A percentile compares a stretch with the other conserved stretches of the same genome.
These are phyloP conservation scores for Cyanistes caeruleus DNA, from an alignment of 2,113 vertebrate species.

Conservation along the genomic window DNA sequence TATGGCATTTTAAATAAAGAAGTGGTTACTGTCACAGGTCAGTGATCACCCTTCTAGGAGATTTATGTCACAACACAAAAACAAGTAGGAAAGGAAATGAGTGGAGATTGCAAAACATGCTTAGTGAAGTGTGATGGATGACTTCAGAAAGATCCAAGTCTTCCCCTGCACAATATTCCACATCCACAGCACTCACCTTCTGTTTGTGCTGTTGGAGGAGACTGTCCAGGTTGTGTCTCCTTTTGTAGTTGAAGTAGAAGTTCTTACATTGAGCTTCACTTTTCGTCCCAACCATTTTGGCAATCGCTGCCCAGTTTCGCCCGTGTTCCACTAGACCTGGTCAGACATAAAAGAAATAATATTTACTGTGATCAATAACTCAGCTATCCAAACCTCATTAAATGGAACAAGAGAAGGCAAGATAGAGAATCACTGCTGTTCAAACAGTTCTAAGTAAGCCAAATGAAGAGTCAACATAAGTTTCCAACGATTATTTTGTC, in stretches of 20 bases:
- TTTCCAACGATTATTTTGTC: neutral
- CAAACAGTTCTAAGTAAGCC: neutral
- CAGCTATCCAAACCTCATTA: neutral
- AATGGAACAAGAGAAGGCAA: neutral
- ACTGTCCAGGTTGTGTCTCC: conserved; percentile 95
- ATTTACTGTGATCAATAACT: neutral
- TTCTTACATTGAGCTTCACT: conserved; percentile 99
- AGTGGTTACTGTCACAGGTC: neutral
- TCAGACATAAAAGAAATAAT: neutral
- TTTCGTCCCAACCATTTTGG: conserved; percentile 99
- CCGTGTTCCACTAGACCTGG: conserved; percentile 95
- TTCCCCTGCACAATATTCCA: neutral
- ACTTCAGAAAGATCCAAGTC: neutral
- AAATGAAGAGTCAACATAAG: neutral
- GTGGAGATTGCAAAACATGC: neutral
- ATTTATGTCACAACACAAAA: neutral
- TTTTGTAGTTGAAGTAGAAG: conserved; percentile 99
- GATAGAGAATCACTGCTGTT: neutral
- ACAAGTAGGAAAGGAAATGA: neutral
- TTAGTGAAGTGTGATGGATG: neutral
- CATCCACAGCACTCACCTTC: conserved; percentile 62
- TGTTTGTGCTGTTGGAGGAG: conserved; percentile 96
- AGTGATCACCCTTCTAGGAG: neutral
- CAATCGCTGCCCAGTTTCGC: conserved; percentile 96
- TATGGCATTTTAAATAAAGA: neutral